A percentile compares a stretch with the other conserved stretches of the same genome.
phyloP scores from a whole-genome alignment of 53 echinoderm and acorn worm species.

The Pentamera pediparva region DNA sequence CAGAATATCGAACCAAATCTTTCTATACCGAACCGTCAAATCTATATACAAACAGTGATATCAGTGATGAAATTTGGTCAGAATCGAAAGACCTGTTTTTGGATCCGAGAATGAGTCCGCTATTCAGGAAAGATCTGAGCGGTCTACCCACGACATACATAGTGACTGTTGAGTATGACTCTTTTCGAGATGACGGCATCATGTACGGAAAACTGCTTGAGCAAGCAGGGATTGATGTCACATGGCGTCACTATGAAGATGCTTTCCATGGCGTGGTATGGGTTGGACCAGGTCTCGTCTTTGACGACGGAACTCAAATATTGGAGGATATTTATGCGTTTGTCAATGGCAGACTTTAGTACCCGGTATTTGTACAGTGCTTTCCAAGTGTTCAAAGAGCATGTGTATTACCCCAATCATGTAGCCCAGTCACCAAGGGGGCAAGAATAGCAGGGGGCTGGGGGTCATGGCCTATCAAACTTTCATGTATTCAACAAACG shows the following conservation, averaged over 20 bases:
- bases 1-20: conserved; percentile 29
- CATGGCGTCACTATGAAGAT: conserved; percentile 48
- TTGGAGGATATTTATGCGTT: conserved; percentile 2
- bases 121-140: conserved; percentile 43
- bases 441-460: too few relatives aligned
- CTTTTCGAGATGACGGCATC: conserved; percentile 83
- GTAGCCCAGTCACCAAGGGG: too few relatives aligned
- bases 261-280: conserved; percentile 49
- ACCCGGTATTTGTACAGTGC: too few relatives aligned
- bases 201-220: conserved; percentile 69
- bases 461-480: too few relatives aligned
- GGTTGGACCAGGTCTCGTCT: conserved; percentile 19
- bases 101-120: conserved; percentile 61
- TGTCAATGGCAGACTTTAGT: not conserved
- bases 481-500: too few relatives aligned
- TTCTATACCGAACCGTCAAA: conserved; percentile 41
- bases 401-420: too few relatives aligned
- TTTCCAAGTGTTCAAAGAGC: too few relatives aligned
- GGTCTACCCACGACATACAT: conserved; percentile 60
- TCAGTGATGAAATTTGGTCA: conserved; percentile 51
- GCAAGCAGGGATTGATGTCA: conserved; percentile 49
- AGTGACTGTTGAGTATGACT: conserved; percentile 63
- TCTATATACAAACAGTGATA: not conserved
- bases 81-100: conserved; percentile 34
- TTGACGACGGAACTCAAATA: not conserved